These are phyloP conservation scores for Lasioglossum calceatum DNA, from an alignment of 2,888 invertebrate genomes.

Conservation along the genomic window DNA sequence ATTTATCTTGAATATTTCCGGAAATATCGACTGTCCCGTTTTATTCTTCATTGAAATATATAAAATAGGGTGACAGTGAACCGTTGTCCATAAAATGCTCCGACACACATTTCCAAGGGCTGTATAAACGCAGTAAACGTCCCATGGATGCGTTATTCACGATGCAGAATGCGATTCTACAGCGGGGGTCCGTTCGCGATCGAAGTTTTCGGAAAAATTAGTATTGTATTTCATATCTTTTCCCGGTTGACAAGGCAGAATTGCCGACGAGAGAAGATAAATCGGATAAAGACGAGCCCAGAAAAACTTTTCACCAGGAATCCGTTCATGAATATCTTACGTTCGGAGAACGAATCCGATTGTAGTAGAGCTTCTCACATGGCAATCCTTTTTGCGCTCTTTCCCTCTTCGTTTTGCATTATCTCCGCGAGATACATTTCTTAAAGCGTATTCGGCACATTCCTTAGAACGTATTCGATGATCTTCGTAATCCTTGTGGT, in stretches of 20 bases:
- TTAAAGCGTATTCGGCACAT: conserved; percentile 1
- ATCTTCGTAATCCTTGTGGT: neutral
- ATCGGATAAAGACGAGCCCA: conserved; percentile 3
- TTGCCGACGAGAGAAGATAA: neutral
- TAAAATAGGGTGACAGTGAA: neutral
- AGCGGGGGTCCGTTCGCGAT: neutral
- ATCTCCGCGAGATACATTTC: conserved; percentile 11
- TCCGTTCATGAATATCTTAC: conserved; percentile 3
- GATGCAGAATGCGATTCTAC: neutral
- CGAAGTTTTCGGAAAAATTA: neutral
- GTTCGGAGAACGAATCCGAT: conserved; percentile 3
- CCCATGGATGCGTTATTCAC: neutral
- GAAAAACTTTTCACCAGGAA: conserved; percentile 8
- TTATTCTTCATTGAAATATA: neutral
- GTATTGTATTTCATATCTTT: neutral
- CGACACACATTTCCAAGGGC: neutral
- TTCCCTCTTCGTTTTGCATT: neutral
- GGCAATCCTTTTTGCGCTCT: conserved; percentile 6
- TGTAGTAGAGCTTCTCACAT: conserved; percentile 2
- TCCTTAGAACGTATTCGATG: neutral
- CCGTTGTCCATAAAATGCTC: neutral
- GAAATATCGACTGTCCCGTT: neutral
- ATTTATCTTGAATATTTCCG: neutral
- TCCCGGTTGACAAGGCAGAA: neutral
- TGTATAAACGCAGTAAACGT: neutral